Percentiles rank a stretch among this genome's conserved stretches.
Evolutionary conservation across 2,113 vertebrate species (phyloP).

Genomic region (Capra hircus): DNA sequence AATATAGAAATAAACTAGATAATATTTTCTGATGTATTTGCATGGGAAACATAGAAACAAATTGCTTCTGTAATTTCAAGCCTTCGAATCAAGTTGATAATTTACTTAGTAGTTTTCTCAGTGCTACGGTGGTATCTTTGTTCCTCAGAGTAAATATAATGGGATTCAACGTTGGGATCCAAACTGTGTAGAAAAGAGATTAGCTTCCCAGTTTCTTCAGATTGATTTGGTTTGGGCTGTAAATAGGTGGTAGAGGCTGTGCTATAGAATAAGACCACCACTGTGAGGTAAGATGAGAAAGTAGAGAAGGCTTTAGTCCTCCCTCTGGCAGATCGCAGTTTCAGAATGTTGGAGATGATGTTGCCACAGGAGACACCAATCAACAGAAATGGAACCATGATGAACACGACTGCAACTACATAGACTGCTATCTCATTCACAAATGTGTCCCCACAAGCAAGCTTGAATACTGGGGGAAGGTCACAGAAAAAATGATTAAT

Average conservation of each 20-base stretch:
- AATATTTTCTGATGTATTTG: too few species aligned
- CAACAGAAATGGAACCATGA: conserved; percentile 43
- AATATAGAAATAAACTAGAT: too few species aligned
- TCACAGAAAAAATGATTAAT: conserved; percentile 64
- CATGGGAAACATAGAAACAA: background rate
- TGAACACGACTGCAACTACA: background rate
- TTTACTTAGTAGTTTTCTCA: background rate
- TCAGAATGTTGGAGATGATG: conserved; percentile 55
- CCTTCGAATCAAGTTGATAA: background rate
- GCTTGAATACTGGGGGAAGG: background rate
- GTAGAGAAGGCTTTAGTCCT: conserved; percentile 60
- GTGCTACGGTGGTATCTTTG: background rate
- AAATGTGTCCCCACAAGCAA: conserved; percentile 32
- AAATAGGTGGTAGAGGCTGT: conserved; percentile 34
- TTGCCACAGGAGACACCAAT: conserved; percentile 41
- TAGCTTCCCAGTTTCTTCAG: background rate
- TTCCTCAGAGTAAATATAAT: background rate
- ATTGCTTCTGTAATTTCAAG: background rate
- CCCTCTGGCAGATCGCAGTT: conserved; percentile 1
- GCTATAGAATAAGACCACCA: conserved; percentile 53
- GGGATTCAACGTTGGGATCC: background rate
- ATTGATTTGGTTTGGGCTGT: background rate
- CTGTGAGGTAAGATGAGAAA: conserved; percentile 53
- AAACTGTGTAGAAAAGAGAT: background rate
- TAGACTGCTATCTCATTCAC: conserved; percentile 2